Conservation (phyloP, 1,140 invertebrate species). For the Goniozus legneri region DNA sequence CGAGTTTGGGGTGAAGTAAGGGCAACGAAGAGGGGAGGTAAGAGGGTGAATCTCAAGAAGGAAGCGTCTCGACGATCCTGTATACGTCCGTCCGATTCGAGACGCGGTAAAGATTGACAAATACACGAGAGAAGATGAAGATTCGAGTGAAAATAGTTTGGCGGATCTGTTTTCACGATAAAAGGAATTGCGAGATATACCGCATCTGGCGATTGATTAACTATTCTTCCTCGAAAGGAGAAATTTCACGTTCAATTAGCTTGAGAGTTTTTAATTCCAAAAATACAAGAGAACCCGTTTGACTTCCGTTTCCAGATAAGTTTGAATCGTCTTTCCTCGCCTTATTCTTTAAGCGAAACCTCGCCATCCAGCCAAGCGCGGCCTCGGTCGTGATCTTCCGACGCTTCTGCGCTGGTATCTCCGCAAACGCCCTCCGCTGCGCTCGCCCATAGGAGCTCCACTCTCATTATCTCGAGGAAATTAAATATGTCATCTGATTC, state of each 20-base stretch:
- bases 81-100: too few species aligned
- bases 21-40: too few species aligned
- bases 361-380: conserved; percentile 12
- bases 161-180: not conserved
- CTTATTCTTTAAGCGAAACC: conserved; percentile 21
- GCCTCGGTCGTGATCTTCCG: conserved; percentile 35
- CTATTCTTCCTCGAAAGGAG: not conserved
- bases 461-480: conserved; percentile 47
- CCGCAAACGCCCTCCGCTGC: too few species aligned
- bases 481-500: conserved; percentile 50
- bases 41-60: too few species aligned
- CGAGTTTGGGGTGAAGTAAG: too few species aligned
- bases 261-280: conserved; percentile 23
- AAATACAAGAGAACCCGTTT: not conserved
- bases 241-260: conserved; percentile 9
- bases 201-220: not conserved
- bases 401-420: conserved; percentile 36
- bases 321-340: conserved; percentile 28
- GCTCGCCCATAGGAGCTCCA: conserved; percentile 33
- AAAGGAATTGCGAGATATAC: not conserved
- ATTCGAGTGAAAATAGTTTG: not conserved
- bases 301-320: conserved; percentile 28
- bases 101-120: too few species aligned
- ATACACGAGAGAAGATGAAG: not conserved
- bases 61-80: too few species aligned